A percentile compares a stretch with the other conserved stretches of the same genome.
These are phyloP conservation scores for Cyphomyrmex costatus DNA, from an alignment of 1,140 invertebrate species.

Conservation along the genomic window DNA sequence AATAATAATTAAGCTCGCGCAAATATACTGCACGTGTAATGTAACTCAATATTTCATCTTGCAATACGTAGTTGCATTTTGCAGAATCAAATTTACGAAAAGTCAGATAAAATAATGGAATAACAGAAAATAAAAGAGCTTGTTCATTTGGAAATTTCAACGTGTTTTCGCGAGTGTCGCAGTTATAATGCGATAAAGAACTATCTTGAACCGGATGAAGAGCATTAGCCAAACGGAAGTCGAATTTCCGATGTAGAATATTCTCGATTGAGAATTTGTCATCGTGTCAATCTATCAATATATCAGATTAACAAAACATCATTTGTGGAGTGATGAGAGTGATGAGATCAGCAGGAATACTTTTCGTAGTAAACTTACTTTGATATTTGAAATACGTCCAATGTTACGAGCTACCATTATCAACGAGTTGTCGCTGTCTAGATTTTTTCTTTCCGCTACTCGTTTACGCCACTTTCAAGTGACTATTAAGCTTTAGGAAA, in stretches of 20 bases:
- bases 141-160: constrained; percentile 13
- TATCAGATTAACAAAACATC: constrained; percentile 63
- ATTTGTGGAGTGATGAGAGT: constrained; percentile 28
- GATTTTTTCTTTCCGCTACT: background rate
- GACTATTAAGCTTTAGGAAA: background rate
- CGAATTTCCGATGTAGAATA: constrained; percentile 81
- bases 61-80: constrained; percentile 11
- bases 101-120: background rate
- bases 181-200: background rate
- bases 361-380: constrained; percentile 19
- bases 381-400: constrained; percentile 10
- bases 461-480: background rate
- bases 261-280: constrained; percentile 77
- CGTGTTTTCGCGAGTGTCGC: background rate
- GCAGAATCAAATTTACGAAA: background rate
- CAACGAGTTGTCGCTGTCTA: background rate
- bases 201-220: constrained; percentile 66
- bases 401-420: constrained; percentile 22
- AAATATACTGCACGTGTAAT: background rate
- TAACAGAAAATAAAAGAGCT: background rate
- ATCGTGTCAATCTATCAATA: constrained; percentile 67
- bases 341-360: constrained; percentile 22
- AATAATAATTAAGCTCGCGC: constrained; percentile 43
- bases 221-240: constrained; percentile 80
- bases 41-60: constrained; percentile 43